Conservation (phyloP, 2,797 vertebrate species). For the Gallinago solitaria region DNA sequence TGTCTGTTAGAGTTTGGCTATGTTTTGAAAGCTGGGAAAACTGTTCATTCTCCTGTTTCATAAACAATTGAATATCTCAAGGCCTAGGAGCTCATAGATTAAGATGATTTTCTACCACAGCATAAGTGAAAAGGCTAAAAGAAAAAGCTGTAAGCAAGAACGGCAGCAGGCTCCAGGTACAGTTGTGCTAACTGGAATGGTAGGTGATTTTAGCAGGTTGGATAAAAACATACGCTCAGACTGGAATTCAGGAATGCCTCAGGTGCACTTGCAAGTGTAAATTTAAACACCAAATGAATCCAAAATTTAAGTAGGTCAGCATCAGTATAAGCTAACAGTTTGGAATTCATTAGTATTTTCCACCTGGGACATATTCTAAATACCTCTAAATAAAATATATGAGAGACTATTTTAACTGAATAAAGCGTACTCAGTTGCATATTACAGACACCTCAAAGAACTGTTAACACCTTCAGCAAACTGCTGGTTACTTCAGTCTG, state of each 20-base stretch:
- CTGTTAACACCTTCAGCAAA: constrained; percentile 17
- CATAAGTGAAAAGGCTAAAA: not conserved
- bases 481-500: not conserved
- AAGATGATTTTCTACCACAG: not conserved
- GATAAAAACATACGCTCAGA: not conserved
- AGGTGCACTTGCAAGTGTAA: not conserved
- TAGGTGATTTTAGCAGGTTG: not conserved
- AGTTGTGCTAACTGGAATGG: not conserved
- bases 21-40: not conserved
- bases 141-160: not conserved
- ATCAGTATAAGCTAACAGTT: not conserved
- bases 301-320: not conserved
- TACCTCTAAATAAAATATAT: not conserved
- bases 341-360: not conserved
- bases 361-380: not conserved
- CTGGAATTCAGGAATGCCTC: not conserved
- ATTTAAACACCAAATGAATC: not conserved
- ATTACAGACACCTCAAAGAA: not conserved
- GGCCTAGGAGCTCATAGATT: not conserved
- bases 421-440: not conserved
- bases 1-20: not conserved
- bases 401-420: not conserved
- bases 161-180: not conserved
- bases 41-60: not conserved
- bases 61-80: not conserved